These are phyloP conservation scores for Opisthocomus hoazin DNA, from an alignment of 2,113 vertebrate species.

Conservation along the genomic window DNA sequence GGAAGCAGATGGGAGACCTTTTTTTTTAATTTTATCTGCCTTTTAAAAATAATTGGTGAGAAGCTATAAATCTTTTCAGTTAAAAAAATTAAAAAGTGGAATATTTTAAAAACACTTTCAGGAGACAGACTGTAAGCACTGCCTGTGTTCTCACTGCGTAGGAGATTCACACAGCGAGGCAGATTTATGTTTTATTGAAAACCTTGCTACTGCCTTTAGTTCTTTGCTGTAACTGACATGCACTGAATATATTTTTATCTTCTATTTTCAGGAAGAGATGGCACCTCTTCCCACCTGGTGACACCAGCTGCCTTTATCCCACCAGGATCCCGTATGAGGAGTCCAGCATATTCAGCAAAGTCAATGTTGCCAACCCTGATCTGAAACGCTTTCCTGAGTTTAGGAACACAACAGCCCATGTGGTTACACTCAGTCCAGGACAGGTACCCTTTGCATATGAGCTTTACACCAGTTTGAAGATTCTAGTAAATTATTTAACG, in stretches of 20 bases:
- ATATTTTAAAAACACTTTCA: constrained; percentile 44
- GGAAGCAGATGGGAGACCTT: constrained; percentile 28
- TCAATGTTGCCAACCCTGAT: constrained; percentile 85
- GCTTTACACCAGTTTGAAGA: neutral
- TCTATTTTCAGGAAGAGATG: constrained; percentile 85
- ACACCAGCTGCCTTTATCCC: constrained; percentile 85
- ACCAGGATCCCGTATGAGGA: constrained; percentile 97
- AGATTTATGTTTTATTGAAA: constrained; percentile 61
- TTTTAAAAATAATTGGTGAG: constrained; percentile 46
- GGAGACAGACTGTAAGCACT: constrained; percentile 43
- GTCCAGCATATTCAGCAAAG: constrained; percentile 94
- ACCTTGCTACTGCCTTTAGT: constrained; percentile 53
- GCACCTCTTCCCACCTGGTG: constrained; percentile 93
- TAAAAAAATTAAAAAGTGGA: constrained; percentile 53
- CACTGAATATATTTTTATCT: constrained; percentile 31
- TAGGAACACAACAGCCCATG: constrained; percentile 67
- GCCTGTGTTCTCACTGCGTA: constrained; percentile 35
- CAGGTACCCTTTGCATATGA: constrained; percentile 74
- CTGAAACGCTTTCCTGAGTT: constrained; percentile 79
- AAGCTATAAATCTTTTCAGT: constrained; percentile 52
- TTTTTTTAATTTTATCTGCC: neutral
- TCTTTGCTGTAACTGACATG: constrained; percentile 5
- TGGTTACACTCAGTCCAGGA: constrained; percentile 85
- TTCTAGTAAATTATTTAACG: neutral
- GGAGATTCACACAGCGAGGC: constrained; percentile 32